Percentiles rank a stretch among this genome's conserved stretches.
phyloP scores from a whole-genome alignment of 1,140 invertebrate species.

The Nasonia giraulti region DNA sequence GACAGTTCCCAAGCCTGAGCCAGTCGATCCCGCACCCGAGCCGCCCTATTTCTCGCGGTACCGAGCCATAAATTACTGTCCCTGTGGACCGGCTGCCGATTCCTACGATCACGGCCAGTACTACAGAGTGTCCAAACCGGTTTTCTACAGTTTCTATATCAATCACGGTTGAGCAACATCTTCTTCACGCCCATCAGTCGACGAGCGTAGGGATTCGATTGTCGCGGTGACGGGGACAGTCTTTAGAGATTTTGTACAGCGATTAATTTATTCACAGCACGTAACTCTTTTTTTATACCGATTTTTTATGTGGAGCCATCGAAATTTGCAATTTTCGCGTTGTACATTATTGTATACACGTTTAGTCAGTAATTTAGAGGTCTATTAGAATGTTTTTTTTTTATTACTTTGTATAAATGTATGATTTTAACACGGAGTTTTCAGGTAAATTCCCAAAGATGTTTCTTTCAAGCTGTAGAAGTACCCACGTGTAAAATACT shows the following conservation, averaged over 20 bases:
- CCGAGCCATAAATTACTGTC: background rate
- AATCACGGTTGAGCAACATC: conserved; percentile 50
- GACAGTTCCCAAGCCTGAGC: background rate
- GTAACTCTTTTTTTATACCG: too few species aligned
- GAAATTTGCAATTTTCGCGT: background rate
- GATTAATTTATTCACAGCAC: too few species aligned
- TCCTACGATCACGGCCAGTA: background rate
- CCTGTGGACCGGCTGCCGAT: background rate
- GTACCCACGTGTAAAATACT: background rate
- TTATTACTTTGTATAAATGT: background rate
- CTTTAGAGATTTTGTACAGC: too few species aligned
- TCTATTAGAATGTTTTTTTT: background rate
- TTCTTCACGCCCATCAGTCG: background rate
- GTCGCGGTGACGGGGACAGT: background rate
- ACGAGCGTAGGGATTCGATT: background rate
- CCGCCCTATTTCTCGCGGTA: conserved; percentile 53
- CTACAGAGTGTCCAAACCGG: background rate
- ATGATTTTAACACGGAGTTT: background rate
- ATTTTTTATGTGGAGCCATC: too few species aligned
- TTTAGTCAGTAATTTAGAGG: background rate
- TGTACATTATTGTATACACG: too few species aligned
- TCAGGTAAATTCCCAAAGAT: conserved; percentile 1
- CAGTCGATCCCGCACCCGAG: background rate
- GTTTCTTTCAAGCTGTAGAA: background rate
- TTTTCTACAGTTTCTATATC: conserved; percentile 45